Conservation (phyloP, 2,113 vertebrate genomes). For the Clinocottus analis region DNA sequence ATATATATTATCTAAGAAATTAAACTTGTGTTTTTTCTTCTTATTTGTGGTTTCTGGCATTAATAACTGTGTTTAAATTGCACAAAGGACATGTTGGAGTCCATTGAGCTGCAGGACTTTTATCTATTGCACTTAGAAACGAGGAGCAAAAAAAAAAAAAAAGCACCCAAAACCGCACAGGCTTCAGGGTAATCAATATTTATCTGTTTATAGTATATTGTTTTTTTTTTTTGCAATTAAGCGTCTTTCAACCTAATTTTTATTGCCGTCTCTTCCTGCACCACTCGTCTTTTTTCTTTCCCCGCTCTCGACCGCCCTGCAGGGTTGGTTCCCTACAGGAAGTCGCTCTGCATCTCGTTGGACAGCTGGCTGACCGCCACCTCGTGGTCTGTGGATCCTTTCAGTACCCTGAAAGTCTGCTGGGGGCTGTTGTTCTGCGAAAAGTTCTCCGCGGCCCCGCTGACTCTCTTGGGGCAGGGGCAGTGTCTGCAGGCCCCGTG, state of each 20-base stretch:
- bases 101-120: not conserved
- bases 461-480: slow-evolving; percentile 59
- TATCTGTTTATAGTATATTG: not conserved
- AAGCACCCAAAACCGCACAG: not conserved
- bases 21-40: not conserved
- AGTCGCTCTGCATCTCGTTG: slow-evolving; percentile 81
- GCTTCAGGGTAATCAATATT: not conserved
- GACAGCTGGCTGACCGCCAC: slow-evolving; percentile 82
- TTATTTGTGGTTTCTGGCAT: not conserved
- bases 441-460: slow-evolving; percentile 25
- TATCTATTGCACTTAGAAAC: not conserved
- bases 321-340: slow-evolving; percentile 67
- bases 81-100: too few relatives aligned
- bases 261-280: not conserved
- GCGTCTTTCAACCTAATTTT: slow-evolving; percentile 1
- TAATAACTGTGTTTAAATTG: too few relatives aligned
- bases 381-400: slow-evolving; percentile 71
- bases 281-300: not conserved
- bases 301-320: not conserved
- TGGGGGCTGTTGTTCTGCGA: slow-evolving; percentile 66
- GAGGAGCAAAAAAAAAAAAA: not conserved
- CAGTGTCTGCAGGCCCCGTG: slow-evolving; percentile 76
- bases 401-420: slow-evolving; percentile 75
- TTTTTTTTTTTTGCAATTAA: slow-evolving; percentile 14
- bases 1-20: not conserved